These are phyloP conservation scores for Halictus rubicundus DNA, from an alignment of 1,140 invertebrate genomes.

Conservation along the genomic window DNA sequence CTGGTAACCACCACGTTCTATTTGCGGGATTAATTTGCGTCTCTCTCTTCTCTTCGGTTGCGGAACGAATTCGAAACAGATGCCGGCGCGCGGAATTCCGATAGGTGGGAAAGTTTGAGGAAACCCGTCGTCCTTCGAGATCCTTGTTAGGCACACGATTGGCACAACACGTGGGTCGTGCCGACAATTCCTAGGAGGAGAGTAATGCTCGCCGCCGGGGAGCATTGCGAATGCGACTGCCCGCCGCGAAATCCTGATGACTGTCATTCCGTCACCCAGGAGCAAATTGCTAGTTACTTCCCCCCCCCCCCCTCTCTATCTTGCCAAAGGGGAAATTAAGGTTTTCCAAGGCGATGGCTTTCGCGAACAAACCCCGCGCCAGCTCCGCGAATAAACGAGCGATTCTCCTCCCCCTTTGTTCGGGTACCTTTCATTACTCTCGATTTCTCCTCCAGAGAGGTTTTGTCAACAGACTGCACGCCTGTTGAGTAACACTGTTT, in stretches of 20 bases:
- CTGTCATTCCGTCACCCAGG: conserved; percentile 5
- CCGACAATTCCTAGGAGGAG: conserved; percentile 9
- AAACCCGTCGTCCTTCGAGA: conserved; percentile 39
- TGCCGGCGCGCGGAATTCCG: background rate
- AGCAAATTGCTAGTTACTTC: conserved; percentile 9
- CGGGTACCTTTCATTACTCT: too few relatives aligned
- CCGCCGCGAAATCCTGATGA: conserved; percentile 22
- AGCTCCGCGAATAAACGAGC: too few relatives aligned
- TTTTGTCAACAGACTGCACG: too few relatives aligned
- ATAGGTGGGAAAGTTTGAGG: conserved; percentile 27
- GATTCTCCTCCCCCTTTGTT: too few relatives aligned
- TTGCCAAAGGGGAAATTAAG: background rate
- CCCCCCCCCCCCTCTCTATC: too few relatives aligned
- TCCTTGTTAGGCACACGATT: conserved; percentile 22
- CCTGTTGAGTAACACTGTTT: too few relatives aligned
- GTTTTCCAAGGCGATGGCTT: background rate
- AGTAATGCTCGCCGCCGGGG: background rate
- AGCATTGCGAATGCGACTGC: background rate
- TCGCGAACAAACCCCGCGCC: too few relatives aligned
- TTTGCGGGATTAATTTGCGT: background rate
- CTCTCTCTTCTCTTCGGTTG: background rate
- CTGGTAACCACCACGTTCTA: background rate
- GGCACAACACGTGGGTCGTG: background rate
- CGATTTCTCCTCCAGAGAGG: too few relatives aligned
- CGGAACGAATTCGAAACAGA: conserved; percentile 1